Evolutionary conservation across 2,888 invertebrate genomes (phyloP).

Genomic region (Tenthredo mesomela): DNA sequence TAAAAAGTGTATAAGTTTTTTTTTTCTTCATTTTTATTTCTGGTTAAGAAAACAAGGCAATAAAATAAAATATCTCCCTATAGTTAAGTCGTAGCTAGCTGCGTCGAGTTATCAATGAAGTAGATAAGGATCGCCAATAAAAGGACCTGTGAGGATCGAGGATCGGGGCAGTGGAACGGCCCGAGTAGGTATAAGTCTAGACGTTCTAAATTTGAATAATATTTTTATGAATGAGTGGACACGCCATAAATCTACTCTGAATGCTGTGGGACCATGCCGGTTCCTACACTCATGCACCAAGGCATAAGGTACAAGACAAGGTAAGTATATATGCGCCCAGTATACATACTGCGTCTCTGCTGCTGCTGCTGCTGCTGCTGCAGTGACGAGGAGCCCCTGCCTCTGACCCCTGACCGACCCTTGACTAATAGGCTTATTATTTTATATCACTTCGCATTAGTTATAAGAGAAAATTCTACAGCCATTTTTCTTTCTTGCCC

Average conservation of each 20-base stretch:
- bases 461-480: conserved; percentile 60
- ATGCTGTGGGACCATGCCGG: conserved; percentile 65
- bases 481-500: conserved; percentile 8
- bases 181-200: conserved; percentile 67
- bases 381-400: conserved; percentile 55
- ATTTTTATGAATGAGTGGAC: conserved; percentile 77
- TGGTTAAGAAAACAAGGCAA: conserved; percentile 18
- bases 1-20: neutral
- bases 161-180: conserved; percentile 23
- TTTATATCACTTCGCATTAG: conserved; percentile 75
- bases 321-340: conserved; percentile 20
- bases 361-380: neutral
- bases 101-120: conserved; percentile 64
- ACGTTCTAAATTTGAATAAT: conserved; percentile 77
- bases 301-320: conserved; percentile 14
- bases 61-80: neutral
- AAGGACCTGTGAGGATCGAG: conserved; percentile 48
- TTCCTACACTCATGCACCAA: neutral
- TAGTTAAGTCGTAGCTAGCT: conserved; percentile 15
- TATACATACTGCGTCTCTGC: conserved; percentile 1
- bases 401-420: conserved; percentile 61
- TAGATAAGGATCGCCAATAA: conserved; percentile 65
- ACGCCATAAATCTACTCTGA: conserved; percentile 74
- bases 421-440: conserved; percentile 77
- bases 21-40: neutral